phyloP scores from a whole-genome alignment of 2,113 vertebrate genomes.

The Tenrec ecaudatus region DNA sequence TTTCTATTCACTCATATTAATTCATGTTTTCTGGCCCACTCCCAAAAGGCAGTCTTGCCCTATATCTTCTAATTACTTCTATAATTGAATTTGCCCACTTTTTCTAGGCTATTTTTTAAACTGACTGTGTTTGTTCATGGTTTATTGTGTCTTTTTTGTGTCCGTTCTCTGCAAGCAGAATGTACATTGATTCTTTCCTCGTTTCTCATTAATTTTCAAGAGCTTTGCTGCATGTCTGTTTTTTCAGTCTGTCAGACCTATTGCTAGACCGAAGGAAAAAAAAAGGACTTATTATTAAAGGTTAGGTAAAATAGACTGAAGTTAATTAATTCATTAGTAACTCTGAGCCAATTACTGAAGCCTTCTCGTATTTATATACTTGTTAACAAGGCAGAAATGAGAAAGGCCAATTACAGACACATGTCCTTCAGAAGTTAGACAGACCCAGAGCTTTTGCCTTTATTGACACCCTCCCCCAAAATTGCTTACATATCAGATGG shows the following conservation, averaged over 20 bases:
- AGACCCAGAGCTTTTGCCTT: conserved; percentile 83
- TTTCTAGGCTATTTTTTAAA: conserved; percentile 99
- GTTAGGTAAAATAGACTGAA: conserved; percentile 93
- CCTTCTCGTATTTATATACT: conserved; percentile 91
- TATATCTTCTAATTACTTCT: conserved; percentile 99
- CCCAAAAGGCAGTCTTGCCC: conserved; percentile 98
- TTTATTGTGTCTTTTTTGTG: conserved; percentile 99
- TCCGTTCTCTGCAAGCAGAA: conserved; percentile 95
- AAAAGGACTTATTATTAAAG: conserved; percentile 91
- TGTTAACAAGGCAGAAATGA: conserved; percentile 92
- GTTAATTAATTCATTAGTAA: conserved; percentile 97
- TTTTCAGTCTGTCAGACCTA: conserved; percentile 91
- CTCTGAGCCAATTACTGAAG: conserved; percentile 93
- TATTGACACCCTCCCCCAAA: conserved; percentile 76
- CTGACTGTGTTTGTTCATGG: conserved; percentile 98
- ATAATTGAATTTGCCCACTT: conserved; percentile 99
- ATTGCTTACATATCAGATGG: conserved; percentile 75
- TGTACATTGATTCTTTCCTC: conserved; percentile 94
- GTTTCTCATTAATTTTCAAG: conserved; percentile 96
- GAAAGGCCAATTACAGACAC: conserved; percentile 90
- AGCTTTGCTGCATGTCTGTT: conserved; percentile 92
- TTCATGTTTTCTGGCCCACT: conserved; percentile 98
- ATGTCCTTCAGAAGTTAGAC: conserved; percentile 89
- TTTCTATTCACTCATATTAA: conserved; percentile 99
- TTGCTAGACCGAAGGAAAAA: conserved; percentile 86